Evolutionary conservation across 2,113 vertebrate genomes (phyloP).

Genomic region (Ploceus nigricollis): DNA sequence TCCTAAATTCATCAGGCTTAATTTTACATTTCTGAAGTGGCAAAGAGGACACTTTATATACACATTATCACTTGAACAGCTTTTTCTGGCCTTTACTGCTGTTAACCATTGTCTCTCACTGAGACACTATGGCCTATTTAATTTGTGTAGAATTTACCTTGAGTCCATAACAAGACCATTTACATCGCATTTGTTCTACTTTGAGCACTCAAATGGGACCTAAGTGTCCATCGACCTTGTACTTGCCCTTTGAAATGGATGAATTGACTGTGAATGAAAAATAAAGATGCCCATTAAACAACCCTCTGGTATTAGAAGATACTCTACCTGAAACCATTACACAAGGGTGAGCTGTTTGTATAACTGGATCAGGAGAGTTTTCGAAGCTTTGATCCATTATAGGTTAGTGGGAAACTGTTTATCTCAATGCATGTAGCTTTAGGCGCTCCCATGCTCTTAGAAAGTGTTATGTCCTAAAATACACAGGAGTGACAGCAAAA

Average conservation of each 20-base stretch:
- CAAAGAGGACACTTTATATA: background rate
- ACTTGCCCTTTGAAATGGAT: slow-evolving; percentile 19
- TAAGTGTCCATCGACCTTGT: background rate
- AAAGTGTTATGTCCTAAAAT: background rate
- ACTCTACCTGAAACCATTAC: background rate
- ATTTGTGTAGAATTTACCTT: slow-evolving; percentile 19
- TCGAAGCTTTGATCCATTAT: background rate
- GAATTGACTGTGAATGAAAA: background rate
- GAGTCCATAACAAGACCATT: slow-evolving; percentile 24
- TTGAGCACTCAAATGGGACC: background rate
- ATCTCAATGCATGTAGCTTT: background rate
- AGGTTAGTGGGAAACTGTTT: background rate
- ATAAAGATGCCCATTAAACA: slow-evolving; percentile 6
- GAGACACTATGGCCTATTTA: slow-evolving; percentile 1
- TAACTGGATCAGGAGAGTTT: background rate
- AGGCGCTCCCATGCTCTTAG: background rate
- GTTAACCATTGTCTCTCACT: background rate
- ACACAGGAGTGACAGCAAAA: background rate
- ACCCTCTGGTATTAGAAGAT: background rate
- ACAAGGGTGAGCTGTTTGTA: background rate
- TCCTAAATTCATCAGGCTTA: background rate
- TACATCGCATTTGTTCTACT: background rate
- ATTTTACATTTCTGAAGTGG: slow-evolving; percentile 15
- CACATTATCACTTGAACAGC: background rate
- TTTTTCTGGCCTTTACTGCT: background rate